phyloP scores from a whole-genome alignment of 1,140 invertebrate species.

The Meloidogyne chitwoodi region DNA sequence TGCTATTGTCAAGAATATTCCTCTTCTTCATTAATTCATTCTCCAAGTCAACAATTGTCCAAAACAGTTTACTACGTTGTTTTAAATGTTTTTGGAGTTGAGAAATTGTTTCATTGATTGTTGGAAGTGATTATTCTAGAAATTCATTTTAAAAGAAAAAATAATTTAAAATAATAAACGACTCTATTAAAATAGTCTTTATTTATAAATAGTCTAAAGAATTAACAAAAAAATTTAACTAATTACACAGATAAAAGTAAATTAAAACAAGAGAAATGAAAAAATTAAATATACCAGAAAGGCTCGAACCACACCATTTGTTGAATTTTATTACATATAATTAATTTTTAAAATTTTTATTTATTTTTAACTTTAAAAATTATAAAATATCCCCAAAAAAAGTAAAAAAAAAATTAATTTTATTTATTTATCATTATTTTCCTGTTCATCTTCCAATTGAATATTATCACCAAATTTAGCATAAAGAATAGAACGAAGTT shows the following conservation, averaged over 20 bases:
- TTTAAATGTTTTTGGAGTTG: slow-evolving; percentile 62
- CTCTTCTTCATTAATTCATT: slow-evolving; percentile 55
- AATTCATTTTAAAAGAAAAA: slow-evolving; percentile 54
- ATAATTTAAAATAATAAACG: too few relatives aligned
- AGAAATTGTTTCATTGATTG: slow-evolving; percentile 60
- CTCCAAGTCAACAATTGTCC: slow-evolving; percentile 59
- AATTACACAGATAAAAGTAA: too few relatives aligned
- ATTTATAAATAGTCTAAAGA: too few relatives aligned
- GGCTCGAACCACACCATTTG: too few relatives aligned
- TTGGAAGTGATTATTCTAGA: slow-evolving; percentile 60
- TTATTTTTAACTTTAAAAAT: too few relatives aligned
- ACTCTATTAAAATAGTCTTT: too few relatives aligned
- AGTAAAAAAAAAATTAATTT: neutral
- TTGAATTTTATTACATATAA: too few relatives aligned
- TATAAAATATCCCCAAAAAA: too few relatives aligned
- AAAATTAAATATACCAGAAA: too few relatives aligned
- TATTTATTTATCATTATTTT: neutral
- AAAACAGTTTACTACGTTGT: slow-evolving; percentile 54
- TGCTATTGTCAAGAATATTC: neutral
- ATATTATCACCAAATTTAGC: slow-evolving; percentile 37
- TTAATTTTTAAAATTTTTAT: too few relatives aligned
- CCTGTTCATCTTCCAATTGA: slow-evolving; percentile 29
- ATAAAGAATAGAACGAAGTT: slow-evolving; percentile 28
- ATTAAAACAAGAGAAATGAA: too few relatives aligned
- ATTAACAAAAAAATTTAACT: too few relatives aligned